Base-by-base conservation (phyloP, 1,140 invertebrate genomes). In the Goniozus legneri region DNA sequence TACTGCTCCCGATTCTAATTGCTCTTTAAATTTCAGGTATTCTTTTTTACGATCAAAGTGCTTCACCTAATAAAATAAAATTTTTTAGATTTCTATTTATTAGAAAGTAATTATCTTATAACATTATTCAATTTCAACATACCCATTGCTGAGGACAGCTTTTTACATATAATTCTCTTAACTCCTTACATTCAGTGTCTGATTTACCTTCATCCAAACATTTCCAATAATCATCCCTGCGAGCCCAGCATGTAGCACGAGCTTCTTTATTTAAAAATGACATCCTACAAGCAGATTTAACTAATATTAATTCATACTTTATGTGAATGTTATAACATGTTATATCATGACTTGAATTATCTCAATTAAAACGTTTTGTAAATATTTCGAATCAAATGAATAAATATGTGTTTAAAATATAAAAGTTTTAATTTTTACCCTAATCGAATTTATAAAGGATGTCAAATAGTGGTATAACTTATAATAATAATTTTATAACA, bases 21-120 rank as follows among this genome's bases (percentile, higher is more conserved):
- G 85, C 58, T 89, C 84, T 77, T 93, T 93, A 71, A 92, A 96
- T 65, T 90, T 82, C 60, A 91, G 77, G 75, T 92, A 95, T 55
- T 87, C 85, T 68, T 89, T 71, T 73, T 92, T 93, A 62, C 89
- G 81, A 77, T 95, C 91, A 76, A 97, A 97, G 76, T 97, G 92
- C 75, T 90, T 92, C 8, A 95, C 90, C 84, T 86, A 65, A 32
- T 63, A 62, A 50, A 61, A 60, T 48, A 44, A 52, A 38, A 45
- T 18, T 13, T 30, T 38, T 50, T 3, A 31, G 1, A 41, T 16
- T 16, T 38, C 16, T 30, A 16, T 20, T 43, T 20, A 2, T 15
- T 30, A 42, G 12, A 27, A 27, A 7, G 24, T 7, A 27, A 27
- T 8, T n/a, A 33, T 33, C 14, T 33, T 33, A 3, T 14, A 33